These are phyloP conservation scores for Apogon hyalosoma DNA, from an alignment of 2,797 vertebrate genomes.

Conservation along the genomic window DNA sequence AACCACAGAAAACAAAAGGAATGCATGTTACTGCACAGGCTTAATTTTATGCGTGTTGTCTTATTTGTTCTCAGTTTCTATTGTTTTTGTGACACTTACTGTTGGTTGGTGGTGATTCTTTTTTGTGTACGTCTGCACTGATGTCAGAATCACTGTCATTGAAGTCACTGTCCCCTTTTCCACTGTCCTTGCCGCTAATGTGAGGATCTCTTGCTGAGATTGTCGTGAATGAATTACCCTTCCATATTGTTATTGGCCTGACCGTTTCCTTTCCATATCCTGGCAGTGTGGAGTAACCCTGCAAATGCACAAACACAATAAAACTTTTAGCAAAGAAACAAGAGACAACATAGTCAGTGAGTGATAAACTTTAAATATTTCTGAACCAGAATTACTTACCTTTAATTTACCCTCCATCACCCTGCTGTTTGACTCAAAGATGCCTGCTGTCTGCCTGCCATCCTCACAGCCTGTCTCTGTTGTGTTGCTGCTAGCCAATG, in stretches of 20 bases:
- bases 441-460: conserved; percentile 81
- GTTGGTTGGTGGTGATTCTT: conserved; percentile 87
- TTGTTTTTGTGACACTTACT: conserved; percentile 74
- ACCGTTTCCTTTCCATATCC: conserved; percentile 90
- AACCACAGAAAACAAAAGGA: not conserved
- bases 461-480: conserved; percentile 84
- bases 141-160: conserved; percentile 98
- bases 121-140: conserved; percentile 93
- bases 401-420: conserved; percentile 88
- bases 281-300: conserved; percentile 89
- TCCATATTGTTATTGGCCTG: conserved; percentile 93
- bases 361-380: conserved; percentile 12
- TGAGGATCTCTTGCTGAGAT: conserved; percentile 93
- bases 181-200: conserved; percentile 98
- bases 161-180: conserved; percentile 98
- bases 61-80: conserved; percentile 4
- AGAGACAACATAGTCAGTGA: not conserved
- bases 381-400: conserved; percentile 77
- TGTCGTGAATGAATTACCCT: conserved; percentile 94
- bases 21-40: not conserved
- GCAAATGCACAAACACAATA: conserved; percentile 41
- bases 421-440: conserved; percentile 90
- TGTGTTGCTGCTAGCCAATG: conserved; percentile 82
- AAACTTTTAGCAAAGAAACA: conserved; percentile 21
- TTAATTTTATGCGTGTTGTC: not conserved